Percentiles rank a stretch among this genome's conserved stretches.
phyloP scores from a whole-genome alignment of 1,140 invertebrate species.

The Sinonovacula constricta region DNA sequence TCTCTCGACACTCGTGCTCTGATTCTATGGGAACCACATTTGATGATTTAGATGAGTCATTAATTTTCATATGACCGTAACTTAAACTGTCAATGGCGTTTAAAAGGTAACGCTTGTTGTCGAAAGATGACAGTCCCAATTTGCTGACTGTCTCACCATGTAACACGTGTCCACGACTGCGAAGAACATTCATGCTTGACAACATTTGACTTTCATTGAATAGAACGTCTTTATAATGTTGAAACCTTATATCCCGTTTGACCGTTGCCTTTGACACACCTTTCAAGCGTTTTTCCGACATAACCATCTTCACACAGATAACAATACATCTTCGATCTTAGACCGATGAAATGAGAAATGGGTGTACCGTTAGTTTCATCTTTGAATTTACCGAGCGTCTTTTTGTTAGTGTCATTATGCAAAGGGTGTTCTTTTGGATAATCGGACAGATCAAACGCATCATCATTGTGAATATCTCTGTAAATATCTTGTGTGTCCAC shows the following conservation, averaged over 20 bases:
- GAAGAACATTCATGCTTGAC: neutral
- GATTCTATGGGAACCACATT: too few relatives aligned
- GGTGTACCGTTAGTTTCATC: conserved; percentile 76
- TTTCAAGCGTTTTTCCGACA: conserved; percentile 57
- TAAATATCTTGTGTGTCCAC: conserved; percentile 76
- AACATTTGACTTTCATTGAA: neutral
- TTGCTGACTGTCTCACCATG: conserved; percentile 16
- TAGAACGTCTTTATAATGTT: conserved; percentile 21
- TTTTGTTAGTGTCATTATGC: conserved; percentile 74
- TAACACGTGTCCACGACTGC: conserved; percentile 12
- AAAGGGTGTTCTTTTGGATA: conserved; percentile 51
- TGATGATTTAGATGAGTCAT: too few relatives aligned
- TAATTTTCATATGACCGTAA: conserved; percentile 27
- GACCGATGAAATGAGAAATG: conserved; percentile 17
- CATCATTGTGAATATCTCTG: conserved; percentile 66
- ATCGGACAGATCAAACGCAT: conserved; percentile 48
- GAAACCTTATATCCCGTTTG: conserved; percentile 1
- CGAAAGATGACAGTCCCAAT: neutral
- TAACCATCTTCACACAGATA: conserved; percentile 40
- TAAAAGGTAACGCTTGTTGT: conserved; percentile 12
- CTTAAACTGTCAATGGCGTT: conserved; percentile 9
- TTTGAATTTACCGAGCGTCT: conserved; percentile 79
- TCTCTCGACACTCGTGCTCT: too few relatives aligned
- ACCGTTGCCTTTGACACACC: conserved; percentile 19
- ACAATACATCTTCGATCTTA: conserved; percentile 25